Base-by-base conservation (phyloP, 2,888 invertebrate genomes). In the Zygothrica quintamaculata region DNA sequence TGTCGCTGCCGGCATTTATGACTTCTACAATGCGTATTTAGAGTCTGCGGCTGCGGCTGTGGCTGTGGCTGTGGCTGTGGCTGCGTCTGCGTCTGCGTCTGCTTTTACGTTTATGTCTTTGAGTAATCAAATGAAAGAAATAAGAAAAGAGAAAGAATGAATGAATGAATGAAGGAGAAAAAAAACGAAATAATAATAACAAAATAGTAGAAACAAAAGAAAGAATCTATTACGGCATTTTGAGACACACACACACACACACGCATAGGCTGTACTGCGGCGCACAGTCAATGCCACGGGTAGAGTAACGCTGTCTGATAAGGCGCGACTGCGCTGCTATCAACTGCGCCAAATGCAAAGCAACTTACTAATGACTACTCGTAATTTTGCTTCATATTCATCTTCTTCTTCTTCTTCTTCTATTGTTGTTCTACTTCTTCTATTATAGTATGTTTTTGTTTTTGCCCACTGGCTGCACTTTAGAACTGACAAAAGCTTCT, bases 311-410 rank as follows among this genome's bases (percentile, higher is more conserved):
- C 33, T 40, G 18, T 62, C 52, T 70, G 71, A 71, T 71, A 71
- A 71, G 74, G 56, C 68, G 56, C 18, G 50, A 37, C 48, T 37
- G 50, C 50, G 64, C 75, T 79, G 86, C 75, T 79, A 79, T 79
- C 79, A 86, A 81, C 87, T 67, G 84, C 77, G 77, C 84, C 64
- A 80, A 84, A 79, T 79, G 79, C 79, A 79, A 79, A 79, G 84
- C 84, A 77, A 71, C 75, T n/a, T n/a, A n/a, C n/a, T 71, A 71
- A 79, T 79, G 81, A 86, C 80, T 68, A 22, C 18, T 22, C 18
- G 18, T 22, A 22, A 2, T 84, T 86, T 78, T 73, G 40, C 13
- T 37, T 29, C 18, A 29, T 66, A 9, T 25, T 47, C 11, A 37
- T 34, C n/a, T 46, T 44, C 31, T 69, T 46, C 39, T 34, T 53